Evolutionary conservation across 2,113 vertebrate species (phyloP).

Genomic region (Gymnarchus niloticus): DNA sequence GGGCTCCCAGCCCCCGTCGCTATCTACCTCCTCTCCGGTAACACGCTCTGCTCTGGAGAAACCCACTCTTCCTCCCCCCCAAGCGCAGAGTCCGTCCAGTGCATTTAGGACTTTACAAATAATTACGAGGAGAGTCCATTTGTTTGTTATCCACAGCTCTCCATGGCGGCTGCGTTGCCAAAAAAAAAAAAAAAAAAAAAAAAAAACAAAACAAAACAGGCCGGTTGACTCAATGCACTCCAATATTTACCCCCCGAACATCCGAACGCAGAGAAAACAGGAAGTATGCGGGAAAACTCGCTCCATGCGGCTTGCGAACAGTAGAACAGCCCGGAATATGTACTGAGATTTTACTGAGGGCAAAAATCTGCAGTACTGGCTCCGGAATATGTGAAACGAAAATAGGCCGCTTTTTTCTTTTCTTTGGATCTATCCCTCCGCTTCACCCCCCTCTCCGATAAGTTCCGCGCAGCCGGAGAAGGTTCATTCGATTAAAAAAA

Average conservation of each 20-base stretch:
- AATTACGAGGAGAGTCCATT: not conserved
- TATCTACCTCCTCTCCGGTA: slow-evolving; percentile 16
- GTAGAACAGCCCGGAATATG: not conserved
- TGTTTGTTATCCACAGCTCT: slow-evolving; percentile 61
- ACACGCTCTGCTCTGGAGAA: not conserved
- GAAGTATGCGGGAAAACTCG: slow-evolving; percentile 17
- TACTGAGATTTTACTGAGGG: slow-evolving; percentile 24
- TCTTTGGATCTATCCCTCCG: slow-evolving; percentile 42
- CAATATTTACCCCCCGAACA: not conserved
- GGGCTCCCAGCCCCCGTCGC: slow-evolving; percentile 16
- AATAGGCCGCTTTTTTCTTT: slow-evolving; percentile 59
- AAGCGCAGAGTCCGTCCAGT: slow-evolving; percentile 1
- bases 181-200: slow-evolving; percentile 62
- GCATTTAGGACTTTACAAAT: slow-evolving; percentile 27
- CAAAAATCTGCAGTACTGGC: slow-evolving; percentile 38
- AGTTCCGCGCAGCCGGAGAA: not conserved
- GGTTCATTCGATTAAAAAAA: not conserved
- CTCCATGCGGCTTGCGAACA: not conserved
- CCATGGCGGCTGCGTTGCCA: slow-evolving; percentile 55
- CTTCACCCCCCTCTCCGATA: slow-evolving; percentile 27
- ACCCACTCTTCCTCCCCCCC: not conserved
- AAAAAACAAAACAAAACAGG: slow-evolving; percentile 64
- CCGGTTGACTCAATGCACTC: slow-evolving; percentile 36
- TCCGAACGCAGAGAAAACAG: slow-evolving; percentile 9
- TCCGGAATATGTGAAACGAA: slow-evolving; percentile 51